Conservation (phyloP, 1,140 invertebrate species). For the Drosophila ironensis region DNA sequence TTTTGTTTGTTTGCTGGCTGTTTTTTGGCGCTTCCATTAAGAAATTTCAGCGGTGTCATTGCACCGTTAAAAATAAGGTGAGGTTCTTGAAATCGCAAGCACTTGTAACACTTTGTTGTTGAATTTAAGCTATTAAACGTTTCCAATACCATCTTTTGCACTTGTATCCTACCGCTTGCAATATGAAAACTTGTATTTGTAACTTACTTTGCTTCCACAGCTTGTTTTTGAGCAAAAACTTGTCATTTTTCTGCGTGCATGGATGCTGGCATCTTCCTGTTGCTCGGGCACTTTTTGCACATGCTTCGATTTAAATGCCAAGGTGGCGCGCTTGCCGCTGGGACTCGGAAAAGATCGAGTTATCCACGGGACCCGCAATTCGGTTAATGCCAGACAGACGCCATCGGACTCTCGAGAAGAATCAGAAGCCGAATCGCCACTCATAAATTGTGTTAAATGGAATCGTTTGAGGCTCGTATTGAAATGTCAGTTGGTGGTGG, state of each 20-base stretch:
- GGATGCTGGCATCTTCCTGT: slow-evolving; percentile 62
- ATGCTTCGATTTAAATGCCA: slow-evolving; percentile 71
- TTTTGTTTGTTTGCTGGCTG: slow-evolving; percentile 30
- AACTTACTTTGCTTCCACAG: too few relatives aligned
- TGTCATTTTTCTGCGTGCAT: slow-evolving; percentile 10
- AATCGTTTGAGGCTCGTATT: slow-evolving; percentile 59
- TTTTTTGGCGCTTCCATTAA: slow-evolving; percentile 65
- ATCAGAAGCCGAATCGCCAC: slow-evolving; percentile 40
- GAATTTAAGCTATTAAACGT: too few relatives aligned
- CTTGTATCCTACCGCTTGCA: too few relatives aligned
- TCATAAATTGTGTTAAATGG: slow-evolving; percentile 62
- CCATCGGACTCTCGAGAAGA: slow-evolving; percentile 22
- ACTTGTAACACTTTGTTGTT: too few relatives aligned
- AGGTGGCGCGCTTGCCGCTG: slow-evolving; percentile 50
- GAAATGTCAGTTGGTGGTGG: slow-evolving; percentile 59
- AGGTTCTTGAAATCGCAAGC: too few relatives aligned
- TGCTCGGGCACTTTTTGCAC: slow-evolving; percentile 51
- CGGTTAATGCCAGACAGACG: slow-evolving; percentile 49
- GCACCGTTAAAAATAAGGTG: slow-evolving; percentile 12
- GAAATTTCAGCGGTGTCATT: slow-evolving; percentile 58
- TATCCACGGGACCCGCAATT: slow-evolving; percentile 34
- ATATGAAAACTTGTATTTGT: too few relatives aligned
- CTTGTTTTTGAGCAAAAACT: not conserved
- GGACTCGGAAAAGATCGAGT: slow-evolving; percentile 43
- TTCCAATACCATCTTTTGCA: too few relatives aligned